These are phyloP conservation scores for Rhynchomys soricoides DNA, from an alignment of 2,113 vertebrate genomes.

Conservation along the genomic window DNA sequence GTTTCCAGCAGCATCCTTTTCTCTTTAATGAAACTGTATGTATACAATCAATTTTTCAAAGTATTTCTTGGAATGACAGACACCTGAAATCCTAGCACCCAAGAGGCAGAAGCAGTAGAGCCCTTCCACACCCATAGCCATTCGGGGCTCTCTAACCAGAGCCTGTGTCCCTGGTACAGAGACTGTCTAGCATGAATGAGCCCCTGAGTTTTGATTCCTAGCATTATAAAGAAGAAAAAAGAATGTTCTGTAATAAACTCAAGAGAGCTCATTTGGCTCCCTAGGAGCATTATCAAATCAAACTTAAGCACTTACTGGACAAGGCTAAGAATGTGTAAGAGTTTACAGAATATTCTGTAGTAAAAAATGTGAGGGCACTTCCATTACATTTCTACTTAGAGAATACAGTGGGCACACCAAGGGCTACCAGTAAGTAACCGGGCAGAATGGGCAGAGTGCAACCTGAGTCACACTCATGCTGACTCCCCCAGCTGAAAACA, in stretches of 20 bases:
- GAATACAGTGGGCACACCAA: background rate
- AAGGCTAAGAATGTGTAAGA: background rate
- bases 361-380: background rate
- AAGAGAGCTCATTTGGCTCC: background rate
- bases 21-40: background rate
- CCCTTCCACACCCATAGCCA: background rate
- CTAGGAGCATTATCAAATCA: background rate
- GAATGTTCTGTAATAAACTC: background rate
- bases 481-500: background rate
- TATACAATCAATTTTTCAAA: background rate
- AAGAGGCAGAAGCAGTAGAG: background rate
- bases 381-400: background rate
- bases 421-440: background rate
- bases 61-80: background rate
- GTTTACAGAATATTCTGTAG: constrained; percentile 30
- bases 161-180: background rate
- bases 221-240: background rate
- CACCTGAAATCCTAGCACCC: background rate
- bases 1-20: background rate
- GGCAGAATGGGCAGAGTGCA: constrained; percentile 45
- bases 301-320: background rate
- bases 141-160: background rate
- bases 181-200: background rate
- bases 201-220: background rate
- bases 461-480: background rate